These are phyloP conservation scores for Oreonectes daqikongensis DNA, from an alignment of 2,797 vertebrate genomes.

Conservation along the genomic window DNA sequence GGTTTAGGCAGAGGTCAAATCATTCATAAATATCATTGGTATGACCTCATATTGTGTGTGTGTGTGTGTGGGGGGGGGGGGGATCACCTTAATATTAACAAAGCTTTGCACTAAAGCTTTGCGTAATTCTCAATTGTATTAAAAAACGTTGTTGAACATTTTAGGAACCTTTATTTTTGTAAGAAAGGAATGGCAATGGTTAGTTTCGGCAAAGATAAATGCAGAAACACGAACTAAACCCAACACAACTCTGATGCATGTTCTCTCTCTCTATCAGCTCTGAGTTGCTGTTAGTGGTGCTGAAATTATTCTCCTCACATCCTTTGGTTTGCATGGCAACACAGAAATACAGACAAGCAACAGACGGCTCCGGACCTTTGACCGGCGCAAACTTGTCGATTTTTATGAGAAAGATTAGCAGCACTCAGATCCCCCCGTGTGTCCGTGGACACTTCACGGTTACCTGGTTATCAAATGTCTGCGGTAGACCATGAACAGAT, in stretches of 20 bases:
- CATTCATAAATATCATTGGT: constrained; percentile 83
- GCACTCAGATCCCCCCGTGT: constrained; percentile 37
- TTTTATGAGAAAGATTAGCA: constrained; percentile 55
- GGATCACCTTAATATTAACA: neutral
- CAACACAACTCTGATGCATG: neutral
- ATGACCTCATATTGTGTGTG: constrained; percentile 61
- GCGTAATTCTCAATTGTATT: too few relatives aligned
- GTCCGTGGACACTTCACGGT: constrained; percentile 57
- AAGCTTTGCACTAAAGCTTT: too few relatives aligned
- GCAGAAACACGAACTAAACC: neutral
- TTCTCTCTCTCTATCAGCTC: neutral
- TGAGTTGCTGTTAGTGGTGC: constrained; percentile 50
- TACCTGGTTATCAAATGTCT: constrained; percentile 59
- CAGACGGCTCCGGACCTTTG: constrained; percentile 51
- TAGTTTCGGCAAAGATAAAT: neutral
- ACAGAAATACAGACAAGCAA: constrained; percentile 40
- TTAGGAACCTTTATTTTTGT: too few relatives aligned
- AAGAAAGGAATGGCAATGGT: too few relatives aligned
- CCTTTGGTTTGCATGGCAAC: constrained; percentile 53
- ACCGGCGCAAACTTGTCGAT: constrained; percentile 54
- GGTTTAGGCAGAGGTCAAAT: constrained; percentile 85
- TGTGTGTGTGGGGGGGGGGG: neutral
- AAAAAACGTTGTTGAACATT: too few relatives aligned
- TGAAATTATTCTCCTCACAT: constrained; percentile 38
- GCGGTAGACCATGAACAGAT: constrained; percentile 61